phyloP scores from a whole-genome alignment of 2,888 invertebrate genomes.

The Scrobipalpa costella region DNA sequence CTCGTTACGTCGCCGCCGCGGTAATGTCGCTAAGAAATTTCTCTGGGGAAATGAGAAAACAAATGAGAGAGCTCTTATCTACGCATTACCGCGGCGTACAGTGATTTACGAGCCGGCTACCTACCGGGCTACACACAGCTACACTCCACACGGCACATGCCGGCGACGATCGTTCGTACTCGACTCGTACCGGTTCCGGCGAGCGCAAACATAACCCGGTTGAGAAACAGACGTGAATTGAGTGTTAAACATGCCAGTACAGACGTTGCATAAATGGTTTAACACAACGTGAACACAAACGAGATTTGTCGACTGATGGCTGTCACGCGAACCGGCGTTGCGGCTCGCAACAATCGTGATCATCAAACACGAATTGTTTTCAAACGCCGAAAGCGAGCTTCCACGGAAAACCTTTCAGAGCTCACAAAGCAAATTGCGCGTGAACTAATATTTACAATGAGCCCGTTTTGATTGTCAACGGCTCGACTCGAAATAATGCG shows the following conservation, averaged over 20 bases:
- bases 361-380: slow-evolving; percentile 39
- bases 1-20: slow-evolving; percentile 63
- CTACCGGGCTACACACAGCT: slow-evolving; percentile 30
- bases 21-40: slow-evolving; percentile 75
- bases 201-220: slow-evolving; percentile 62
- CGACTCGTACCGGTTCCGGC: slow-evolving; percentile 58
- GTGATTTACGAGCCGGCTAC: slow-evolving; percentile 74
- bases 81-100: slow-evolving; percentile 70
- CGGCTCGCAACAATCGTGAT: slow-evolving; percentile 31
- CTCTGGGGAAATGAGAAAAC: slow-evolving; percentile 77
- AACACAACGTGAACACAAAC: slow-evolving; percentile 45
- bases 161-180: slow-evolving; percentile 17
- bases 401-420: slow-evolving; percentile 42
- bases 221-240: slow-evolving; percentile 68
- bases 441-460: slow-evolving; percentile 43
- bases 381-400: slow-evolving; percentile 37
- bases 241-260: slow-evolving; percentile 64
- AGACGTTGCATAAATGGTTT: slow-evolving; percentile 60
- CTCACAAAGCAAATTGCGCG: slow-evolving; percentile 43
- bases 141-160: slow-evolving; percentile 21
- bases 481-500: slow-evolving; percentile 41
- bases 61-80: slow-evolving; percentile 79
- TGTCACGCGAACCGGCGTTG: slow-evolving; percentile 32
- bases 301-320: slow-evolving; percentile 50
- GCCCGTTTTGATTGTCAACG: slow-evolving; percentile 36